Evolutionary conservation across 2,797 vertebrate genomes (phyloP).

Genomic region (Otolemur crassicaudatus): DNA sequence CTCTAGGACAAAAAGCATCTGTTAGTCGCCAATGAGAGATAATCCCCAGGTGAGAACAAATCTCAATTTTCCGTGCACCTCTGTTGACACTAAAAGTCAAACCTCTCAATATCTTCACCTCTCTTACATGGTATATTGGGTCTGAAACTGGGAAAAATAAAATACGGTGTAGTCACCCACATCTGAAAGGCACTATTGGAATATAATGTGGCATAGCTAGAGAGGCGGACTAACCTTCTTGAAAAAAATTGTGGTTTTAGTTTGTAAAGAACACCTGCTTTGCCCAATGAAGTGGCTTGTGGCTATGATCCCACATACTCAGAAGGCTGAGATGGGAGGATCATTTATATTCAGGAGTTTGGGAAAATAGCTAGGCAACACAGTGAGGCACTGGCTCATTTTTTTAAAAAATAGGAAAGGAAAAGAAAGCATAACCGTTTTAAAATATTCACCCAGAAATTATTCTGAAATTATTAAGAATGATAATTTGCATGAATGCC

Average conservation of each 20-base stretch:
- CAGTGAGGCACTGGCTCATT: neutral
- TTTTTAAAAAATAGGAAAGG: neutral
- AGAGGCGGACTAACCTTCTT: neutral
- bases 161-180: neutral
- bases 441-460: constrained; percentile 52
- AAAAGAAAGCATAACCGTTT: neutral
- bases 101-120: constrained; percentile 14
- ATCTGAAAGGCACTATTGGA: neutral
- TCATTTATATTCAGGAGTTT: neutral
- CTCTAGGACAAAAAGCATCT: neutral
- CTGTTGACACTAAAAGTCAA: constrained; percentile 20
- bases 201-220: neutral
- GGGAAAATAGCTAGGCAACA: neutral
- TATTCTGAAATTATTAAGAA: neutral
- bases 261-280: neutral
- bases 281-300: neutral
- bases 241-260: neutral
- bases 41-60: constrained; percentile 49
- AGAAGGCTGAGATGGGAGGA: neutral
- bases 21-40: constrained; percentile 43
- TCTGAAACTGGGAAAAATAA: constrained; percentile 43
- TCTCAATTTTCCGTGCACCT: constrained; percentile 22
- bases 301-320: neutral
- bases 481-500: neutral
- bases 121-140: neutral